Percentiles rank a stretch among this genome's conserved stretches.
Evolutionary conservation across 2,113 vertebrate species (phyloP).

Genomic region (Paralichthys olivaceus): DNA sequence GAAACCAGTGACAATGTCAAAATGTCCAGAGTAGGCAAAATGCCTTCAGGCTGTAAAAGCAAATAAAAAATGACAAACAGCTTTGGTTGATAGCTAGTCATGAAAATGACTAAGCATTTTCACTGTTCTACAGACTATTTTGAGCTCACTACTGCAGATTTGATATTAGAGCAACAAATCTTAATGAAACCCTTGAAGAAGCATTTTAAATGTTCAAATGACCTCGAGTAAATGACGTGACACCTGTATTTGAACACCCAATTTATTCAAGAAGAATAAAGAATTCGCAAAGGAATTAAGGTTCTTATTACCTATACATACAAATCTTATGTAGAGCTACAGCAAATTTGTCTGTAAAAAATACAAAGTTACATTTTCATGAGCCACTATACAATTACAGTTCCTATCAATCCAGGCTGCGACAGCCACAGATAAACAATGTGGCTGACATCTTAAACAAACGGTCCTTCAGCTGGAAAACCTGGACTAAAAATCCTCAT

Average conservation of each 20-base stretch:
- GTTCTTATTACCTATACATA: constrained; percentile 62
- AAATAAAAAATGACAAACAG: no score
- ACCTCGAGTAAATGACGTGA: neutral
- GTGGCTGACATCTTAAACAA: constrained; percentile 10
- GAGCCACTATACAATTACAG: constrained; percentile 55
- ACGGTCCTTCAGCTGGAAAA: neutral
- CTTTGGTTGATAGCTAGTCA: no score
- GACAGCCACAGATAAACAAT: constrained; percentile 5
- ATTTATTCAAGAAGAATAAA: constrained; percentile 67
- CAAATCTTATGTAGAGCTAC: constrained; percentile 65
- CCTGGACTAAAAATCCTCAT: neutral
- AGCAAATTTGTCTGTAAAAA: constrained; percentile 74
- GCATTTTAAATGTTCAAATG: no score
- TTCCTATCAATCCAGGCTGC: constrained; percentile 25
- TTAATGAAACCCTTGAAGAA: no score
- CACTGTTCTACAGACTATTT: no score
- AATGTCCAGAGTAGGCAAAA: neutral
- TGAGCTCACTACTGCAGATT: no score
- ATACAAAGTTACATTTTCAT: constrained; percentile 63
- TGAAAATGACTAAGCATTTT: no score
- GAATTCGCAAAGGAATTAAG: constrained; percentile 45
- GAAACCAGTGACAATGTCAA: neutral
- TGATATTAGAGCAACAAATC: no score
- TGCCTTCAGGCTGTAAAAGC: no score
- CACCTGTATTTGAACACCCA: constrained; percentile 33